Evolutionary conservation across 1,140 invertebrate genomes (phyloP).

Genomic region (Lanistes nyassanus): DNA sequence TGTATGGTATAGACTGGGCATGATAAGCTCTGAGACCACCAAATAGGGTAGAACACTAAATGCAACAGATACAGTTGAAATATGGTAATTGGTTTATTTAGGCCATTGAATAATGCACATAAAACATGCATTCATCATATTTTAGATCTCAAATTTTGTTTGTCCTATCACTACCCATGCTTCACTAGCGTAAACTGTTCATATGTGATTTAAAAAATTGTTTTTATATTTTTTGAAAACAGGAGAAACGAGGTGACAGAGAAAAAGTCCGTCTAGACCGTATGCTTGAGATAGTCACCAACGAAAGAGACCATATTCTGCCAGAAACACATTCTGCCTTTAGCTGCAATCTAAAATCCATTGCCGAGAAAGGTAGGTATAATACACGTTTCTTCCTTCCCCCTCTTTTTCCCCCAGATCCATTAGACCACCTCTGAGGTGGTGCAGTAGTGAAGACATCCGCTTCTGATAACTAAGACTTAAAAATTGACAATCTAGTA

Average conservation of each 20-base stretch:
- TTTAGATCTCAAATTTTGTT: neutral
- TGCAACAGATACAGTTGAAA: no score
- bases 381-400: neutral
- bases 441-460: no score
- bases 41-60: no score
- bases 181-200: slow-evolving; percentile 3
- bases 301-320: slow-evolving; percentile 36
- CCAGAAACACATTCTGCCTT: slow-evolving; percentile 31
- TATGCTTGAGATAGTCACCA: slow-evolving; percentile 13
- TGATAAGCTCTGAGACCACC: no score
- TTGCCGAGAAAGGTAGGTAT: slow-evolving; percentile 41
- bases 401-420: neutral
- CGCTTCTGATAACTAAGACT: no score
- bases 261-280: slow-evolving; percentile 36
- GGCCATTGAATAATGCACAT: no score
- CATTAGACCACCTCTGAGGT: neutral
- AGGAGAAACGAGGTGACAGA: slow-evolving; percentile 46
- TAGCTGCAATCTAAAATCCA: slow-evolving; percentile 29
- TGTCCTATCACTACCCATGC: neutral
- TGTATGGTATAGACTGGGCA: no score
- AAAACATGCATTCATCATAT: neutral
- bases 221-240: no score
- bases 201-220: no score
- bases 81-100: no score
- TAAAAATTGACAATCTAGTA: no score